phyloP scores from a whole-genome alignment of 2,113 vertebrate genomes.

The Apodemus speciosus region DNA sequence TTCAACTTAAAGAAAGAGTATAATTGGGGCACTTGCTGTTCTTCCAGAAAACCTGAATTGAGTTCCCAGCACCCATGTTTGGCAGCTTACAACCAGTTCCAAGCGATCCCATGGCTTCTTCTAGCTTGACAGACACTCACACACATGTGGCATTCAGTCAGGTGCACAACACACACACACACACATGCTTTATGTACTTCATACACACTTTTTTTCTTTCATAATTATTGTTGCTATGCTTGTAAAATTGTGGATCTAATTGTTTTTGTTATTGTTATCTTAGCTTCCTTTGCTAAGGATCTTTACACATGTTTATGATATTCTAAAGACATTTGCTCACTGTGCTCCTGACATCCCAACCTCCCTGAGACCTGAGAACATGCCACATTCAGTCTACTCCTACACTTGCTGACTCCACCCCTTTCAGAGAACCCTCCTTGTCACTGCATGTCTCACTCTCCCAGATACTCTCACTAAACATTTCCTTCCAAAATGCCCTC shows the following conservation, averaged over 20 bases:
- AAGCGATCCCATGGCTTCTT: not conserved
- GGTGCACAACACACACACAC: not conserved
- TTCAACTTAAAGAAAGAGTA: conserved; percentile 35
- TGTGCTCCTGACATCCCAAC: not conserved
- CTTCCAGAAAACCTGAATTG: not conserved
- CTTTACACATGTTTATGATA: not conserved
- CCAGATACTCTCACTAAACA: not conserved
- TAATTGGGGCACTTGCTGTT: not conserved
- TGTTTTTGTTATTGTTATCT: not conserved
- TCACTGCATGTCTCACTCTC: not conserved
- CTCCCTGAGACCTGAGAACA: not conserved
- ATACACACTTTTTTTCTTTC: not conserved
- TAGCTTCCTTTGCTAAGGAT: not conserved
- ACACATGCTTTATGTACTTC: no score
- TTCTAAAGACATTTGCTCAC: not conserved
- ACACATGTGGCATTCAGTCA: not conserved
- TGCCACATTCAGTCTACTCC: not conserved
- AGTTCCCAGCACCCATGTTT: not conserved
- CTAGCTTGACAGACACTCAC: not conserved
- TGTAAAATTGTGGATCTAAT: conserved; percentile 2
- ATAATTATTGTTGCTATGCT: not conserved
- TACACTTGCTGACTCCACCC: not conserved
- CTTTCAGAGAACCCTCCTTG: not conserved
- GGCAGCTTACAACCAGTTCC: not conserved
- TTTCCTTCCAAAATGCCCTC: not conserved